Conservation (phyloP, 2,797 vertebrate species). For the Gymnocypris eckloni region DNA sequence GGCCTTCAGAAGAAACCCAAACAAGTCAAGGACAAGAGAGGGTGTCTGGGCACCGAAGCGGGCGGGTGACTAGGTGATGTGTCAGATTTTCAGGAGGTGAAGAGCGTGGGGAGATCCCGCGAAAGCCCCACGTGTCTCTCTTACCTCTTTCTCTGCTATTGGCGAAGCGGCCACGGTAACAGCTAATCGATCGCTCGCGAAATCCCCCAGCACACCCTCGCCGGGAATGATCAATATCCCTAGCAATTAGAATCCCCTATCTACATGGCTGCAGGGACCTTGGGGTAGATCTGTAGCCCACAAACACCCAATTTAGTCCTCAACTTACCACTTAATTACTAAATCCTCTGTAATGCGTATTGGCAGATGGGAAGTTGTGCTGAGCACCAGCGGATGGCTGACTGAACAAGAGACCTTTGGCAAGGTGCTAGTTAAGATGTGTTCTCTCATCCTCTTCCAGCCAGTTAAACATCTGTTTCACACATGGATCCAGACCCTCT, state of each 20-base stretch:
- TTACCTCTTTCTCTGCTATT: slow-evolving; percentile 71
- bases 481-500: slow-evolving; percentile 67
- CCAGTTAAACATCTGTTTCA: slow-evolving; percentile 79
- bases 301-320: slow-evolving; percentile 88
- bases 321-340: slow-evolving; percentile 88
- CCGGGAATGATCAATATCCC: slow-evolving; percentile 83
- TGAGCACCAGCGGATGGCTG: slow-evolving; percentile 70
- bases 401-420: slow-evolving; percentile 81
- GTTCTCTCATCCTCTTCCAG: slow-evolving; percentile 62
- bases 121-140: slow-evolving; percentile 69
- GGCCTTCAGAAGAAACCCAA: neutral
- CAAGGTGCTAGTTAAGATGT: slow-evolving; percentile 76
- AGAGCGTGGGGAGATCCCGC: slow-evolving; percentile 66
- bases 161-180: slow-evolving; percentile 80
- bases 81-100: slow-evolving; percentile 64
- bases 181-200: slow-evolving; percentile 83
- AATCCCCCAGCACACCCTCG: slow-evolving; percentile 75
- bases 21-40: neutral
- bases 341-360: slow-evolving; percentile 84
- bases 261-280: slow-evolving; percentile 83
- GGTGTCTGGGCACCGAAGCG: slow-evolving; percentile 27
- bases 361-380: slow-evolving; percentile 77
- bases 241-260: slow-evolving; percentile 88
- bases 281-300: slow-evolving; percentile 76
- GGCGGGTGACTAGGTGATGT: slow-evolving; percentile 58